A percentile compares a stretch with the other conserved stretches of the same genome.
Evolutionary conservation across 2,113 vertebrate genomes (phyloP).

Genomic region (Aythya baeri): DNA sequence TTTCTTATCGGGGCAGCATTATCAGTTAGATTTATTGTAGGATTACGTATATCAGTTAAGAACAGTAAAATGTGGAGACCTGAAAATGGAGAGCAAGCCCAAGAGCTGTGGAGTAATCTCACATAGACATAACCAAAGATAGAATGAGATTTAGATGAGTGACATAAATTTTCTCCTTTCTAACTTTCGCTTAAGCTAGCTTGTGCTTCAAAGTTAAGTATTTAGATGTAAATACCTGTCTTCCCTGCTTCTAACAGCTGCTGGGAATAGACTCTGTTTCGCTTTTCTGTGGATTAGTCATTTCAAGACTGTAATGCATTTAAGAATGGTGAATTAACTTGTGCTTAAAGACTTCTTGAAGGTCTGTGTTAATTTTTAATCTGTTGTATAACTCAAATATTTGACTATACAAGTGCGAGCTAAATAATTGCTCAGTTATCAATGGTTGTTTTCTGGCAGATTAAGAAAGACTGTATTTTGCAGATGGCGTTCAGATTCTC

Average conservation of each 20-base stretch:
- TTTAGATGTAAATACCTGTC: background rate
- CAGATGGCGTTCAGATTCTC: conserved; percentile 83
- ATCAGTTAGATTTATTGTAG: background rate
- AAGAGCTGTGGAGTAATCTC: background rate
- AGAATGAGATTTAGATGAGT: background rate
- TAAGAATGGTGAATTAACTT: background rate
- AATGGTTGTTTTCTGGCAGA: background rate
- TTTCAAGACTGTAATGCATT: background rate
- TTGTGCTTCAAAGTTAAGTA: background rate
- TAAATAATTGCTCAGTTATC: background rate
- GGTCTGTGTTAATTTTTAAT: background rate
- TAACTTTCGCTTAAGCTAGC: background rate
- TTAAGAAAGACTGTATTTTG: conserved; percentile 46
- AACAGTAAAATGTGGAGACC: background rate
- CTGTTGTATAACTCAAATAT: background rate
- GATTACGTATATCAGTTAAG: background rate
- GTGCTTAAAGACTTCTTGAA: background rate
- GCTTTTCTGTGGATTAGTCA: background rate
- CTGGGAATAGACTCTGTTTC: background rate
- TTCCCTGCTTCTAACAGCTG: background rate
- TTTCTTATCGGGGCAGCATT: background rate
- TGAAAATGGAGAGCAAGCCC: background rate
- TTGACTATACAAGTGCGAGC: background rate
- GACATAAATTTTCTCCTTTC: background rate
- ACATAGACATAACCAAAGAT: background rate